phyloP scores from a whole-genome alignment of 1,140 invertebrate species.

The Caenorhabditis latens region DNA sequence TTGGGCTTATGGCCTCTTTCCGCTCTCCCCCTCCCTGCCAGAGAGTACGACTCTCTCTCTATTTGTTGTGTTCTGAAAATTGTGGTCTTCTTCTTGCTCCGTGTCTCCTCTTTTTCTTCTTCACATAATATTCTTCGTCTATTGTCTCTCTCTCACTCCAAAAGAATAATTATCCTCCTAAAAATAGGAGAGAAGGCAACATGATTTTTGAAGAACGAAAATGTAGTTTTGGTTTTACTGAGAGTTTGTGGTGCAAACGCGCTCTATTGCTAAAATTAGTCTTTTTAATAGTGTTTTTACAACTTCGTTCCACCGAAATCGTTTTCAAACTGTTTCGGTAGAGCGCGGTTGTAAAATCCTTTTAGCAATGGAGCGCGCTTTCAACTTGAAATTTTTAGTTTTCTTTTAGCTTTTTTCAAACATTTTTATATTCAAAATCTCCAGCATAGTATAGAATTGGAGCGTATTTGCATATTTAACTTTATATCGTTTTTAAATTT shows the following conservation, averaged over 20 bases:
- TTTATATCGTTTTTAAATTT: no score
- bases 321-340: no score
- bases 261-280: no score
- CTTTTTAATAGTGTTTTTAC: no score
- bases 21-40: not conserved
- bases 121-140: not conserved
- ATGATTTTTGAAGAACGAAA: not conserved
- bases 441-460: no score
- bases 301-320: no score
- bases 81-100: not conserved
- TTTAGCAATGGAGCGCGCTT: no score
- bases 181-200: not conserved
- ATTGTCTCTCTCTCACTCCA: not conserved
- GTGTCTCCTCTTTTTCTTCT: not conserved
- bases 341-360: no score
- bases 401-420: no score
- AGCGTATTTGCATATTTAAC: no score
- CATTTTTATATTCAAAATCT: no score
- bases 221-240: not conserved
- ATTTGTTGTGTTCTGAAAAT: slow-evolving; percentile 50
- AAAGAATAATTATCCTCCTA: slow-evolving; percentile 17
- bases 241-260: not conserved
- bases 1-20: slow-evolving; percentile 48
- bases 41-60: not conserved
- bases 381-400: no score